Base-by-base conservation (phyloP, 1,140 invertebrate species). In the Papilio machaon region DNA sequence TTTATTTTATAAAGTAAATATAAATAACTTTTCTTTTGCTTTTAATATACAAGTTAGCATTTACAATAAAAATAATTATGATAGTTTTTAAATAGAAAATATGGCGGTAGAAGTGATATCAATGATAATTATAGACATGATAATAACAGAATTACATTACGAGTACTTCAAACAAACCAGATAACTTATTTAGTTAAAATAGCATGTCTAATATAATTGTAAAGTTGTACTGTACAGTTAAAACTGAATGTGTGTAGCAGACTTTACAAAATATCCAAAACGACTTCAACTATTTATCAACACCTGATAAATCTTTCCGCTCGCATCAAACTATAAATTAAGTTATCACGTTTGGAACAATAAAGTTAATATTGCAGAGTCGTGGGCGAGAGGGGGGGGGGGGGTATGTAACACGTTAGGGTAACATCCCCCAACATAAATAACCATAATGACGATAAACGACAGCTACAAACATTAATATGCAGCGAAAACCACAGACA, bases 401-500 rank as follows among this genome's bases (percentile, higher is more conserved):
- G 17, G n/a, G 64, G 64, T 35, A 35, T 2, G 30, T 30, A 35
- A 70, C 64, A 70, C 64, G 64, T 70, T 70, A 70, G 64, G 64
- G 64, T 30, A 70, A 70, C 54, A 58, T 35, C 64, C 64, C 60
- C 64, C 23, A 23, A 35, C 64, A 70, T 70, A 70, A 64, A 64
- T 35, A 70, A 70, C 64, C 5, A 13, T 70, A 70, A 70, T 70
- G 30, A 70, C 30, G 23, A 70, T 70, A 70, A 70, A 70, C 64
- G 64, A 38, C 23, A 70, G 19, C 60, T 58, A 58, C 17, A 23
- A 9, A 30, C 60, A 64, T 64, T 64, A 64, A 64, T 64, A 64
- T 23, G 10, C 10, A n/a, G 58, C 60, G 60, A 64, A 23, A 38
- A 70, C 64, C 74, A 23, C 74, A 17, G 23, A 76, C 43, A 76